Conservation (phyloP, 2,888 invertebrate genomes). For the Drosophila limbata region DNA sequence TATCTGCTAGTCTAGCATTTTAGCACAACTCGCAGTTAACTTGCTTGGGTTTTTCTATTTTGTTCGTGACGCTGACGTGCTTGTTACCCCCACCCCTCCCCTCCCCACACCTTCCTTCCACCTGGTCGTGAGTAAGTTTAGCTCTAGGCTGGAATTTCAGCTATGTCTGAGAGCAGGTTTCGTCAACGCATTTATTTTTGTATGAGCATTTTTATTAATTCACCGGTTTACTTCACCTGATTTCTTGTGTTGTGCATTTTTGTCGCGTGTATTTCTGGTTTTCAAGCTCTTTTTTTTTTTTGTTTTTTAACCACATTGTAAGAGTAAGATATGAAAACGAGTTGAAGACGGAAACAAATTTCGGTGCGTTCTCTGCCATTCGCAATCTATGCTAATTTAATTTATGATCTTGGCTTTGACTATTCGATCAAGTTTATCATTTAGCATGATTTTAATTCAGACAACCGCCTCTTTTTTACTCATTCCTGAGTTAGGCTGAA, state of each 20-base stretch:
- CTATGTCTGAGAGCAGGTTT: constrained; percentile 73
- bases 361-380: constrained; percentile 23
- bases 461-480: constrained; percentile 50
- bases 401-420: constrained; percentile 56
- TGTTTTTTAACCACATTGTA: constrained; percentile 17
- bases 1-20: constrained; percentile 6
- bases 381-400: constrained; percentile 70
- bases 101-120: not conserved
- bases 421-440: constrained; percentile 53
- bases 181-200: constrained; percentile 56
- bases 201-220: constrained; percentile 57
- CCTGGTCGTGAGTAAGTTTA: constrained; percentile 16
- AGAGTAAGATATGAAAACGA: constrained; percentile 16
- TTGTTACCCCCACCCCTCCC: not conserved
- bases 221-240: constrained; percentile 79
- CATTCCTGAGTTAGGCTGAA: constrained; percentile 25
- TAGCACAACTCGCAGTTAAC: constrained; percentile 48
- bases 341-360: not conserved
- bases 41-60: constrained; percentile 45
- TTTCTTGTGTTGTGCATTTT: constrained; percentile 71
- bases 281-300: constrained; percentile 16
- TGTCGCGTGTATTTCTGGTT: constrained; percentile 78
- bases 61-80: constrained; percentile 51
- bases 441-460: constrained; percentile 53
- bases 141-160: constrained; percentile 67